Evolutionary conservation across 2,113 vertebrate species (phyloP).

Genomic region (Propithecus coquereli): DNA sequence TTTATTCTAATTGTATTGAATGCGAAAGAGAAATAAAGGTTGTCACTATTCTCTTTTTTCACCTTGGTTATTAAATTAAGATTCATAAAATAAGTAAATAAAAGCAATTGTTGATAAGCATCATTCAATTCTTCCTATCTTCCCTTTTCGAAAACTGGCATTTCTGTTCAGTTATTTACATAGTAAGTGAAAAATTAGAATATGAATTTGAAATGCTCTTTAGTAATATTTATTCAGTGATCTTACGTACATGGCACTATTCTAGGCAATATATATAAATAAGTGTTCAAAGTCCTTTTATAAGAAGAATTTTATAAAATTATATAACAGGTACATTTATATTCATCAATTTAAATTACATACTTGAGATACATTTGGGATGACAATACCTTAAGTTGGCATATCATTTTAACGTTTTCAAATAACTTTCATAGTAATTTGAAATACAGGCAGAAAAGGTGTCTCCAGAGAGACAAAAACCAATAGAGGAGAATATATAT

Average conservation of each 20-base stretch:
- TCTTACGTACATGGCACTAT: neutral
- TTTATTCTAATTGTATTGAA: neutral
- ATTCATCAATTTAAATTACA: neutral
- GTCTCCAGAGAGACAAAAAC: neutral
- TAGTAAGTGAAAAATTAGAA: neutral
- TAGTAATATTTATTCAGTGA: neutral
- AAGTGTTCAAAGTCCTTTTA: neutral
- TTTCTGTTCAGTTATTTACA: neutral
- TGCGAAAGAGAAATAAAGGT: neutral
- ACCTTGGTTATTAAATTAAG: neutral
- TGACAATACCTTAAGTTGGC: neutral
- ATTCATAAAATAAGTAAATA: neutral
- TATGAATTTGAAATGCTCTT: neutral
- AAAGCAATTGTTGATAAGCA: neutral
- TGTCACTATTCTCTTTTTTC: neutral
- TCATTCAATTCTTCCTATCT: neutral
- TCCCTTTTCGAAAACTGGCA: conserved; percentile 30
- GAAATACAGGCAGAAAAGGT: neutral
- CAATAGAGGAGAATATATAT: neutral
- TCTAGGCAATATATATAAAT: neutral
- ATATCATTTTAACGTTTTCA: neutral
- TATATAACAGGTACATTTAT: neutral
- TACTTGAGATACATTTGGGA: neutral
- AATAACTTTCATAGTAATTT: neutral
- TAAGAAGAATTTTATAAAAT: neutral